These are phyloP conservation scores for Lithophane ornitopus DNA, from an alignment of 2,888 invertebrate genomes.

Conservation along the genomic window DNA sequence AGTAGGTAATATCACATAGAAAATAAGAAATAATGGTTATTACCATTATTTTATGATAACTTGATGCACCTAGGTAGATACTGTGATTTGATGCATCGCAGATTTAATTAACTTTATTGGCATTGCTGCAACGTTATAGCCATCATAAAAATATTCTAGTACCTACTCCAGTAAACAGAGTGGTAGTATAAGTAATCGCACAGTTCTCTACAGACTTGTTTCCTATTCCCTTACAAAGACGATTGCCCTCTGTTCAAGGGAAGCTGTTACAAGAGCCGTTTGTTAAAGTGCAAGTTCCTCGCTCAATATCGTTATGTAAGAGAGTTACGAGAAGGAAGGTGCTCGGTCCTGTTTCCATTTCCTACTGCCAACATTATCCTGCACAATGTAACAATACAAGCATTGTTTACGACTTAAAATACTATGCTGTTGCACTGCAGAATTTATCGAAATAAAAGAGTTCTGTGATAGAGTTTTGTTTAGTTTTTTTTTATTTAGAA, in stretches of 20 bases:
- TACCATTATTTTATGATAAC: background rate
- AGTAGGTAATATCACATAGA: background rate
- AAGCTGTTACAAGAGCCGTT: conserved; percentile 51
- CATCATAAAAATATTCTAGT: conserved; percentile 9
- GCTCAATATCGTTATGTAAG: conserved; percentile 51
- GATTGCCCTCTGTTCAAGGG: conserved; percentile 64
- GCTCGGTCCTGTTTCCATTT: conserved; percentile 32
- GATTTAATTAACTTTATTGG: conserved; percentile 9
- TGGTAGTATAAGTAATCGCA: conserved; percentile 12
- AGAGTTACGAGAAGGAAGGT: conserved; percentile 45
- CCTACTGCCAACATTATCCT: conserved; percentile 26
- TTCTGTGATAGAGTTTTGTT: background rate
- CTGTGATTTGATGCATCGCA: background rate
- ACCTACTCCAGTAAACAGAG: conserved; percentile 4
- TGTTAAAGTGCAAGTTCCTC: conserved; percentile 55
- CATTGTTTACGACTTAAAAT: conserved; percentile 15
- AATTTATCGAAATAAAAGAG: background rate
- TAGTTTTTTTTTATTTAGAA: background rate
- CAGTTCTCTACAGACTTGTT: conserved; percentile 22
- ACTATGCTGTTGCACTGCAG: background rate
- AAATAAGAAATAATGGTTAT: too few relatives aligned
- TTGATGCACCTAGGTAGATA: background rate
- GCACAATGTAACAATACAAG: conserved; percentile 13
- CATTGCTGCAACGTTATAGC: background rate
- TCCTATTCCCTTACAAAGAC: conserved; percentile 61